Base-by-base conservation (phyloP, 2,113 vertebrate genomes). In the Percopsis transmontana region DNA sequence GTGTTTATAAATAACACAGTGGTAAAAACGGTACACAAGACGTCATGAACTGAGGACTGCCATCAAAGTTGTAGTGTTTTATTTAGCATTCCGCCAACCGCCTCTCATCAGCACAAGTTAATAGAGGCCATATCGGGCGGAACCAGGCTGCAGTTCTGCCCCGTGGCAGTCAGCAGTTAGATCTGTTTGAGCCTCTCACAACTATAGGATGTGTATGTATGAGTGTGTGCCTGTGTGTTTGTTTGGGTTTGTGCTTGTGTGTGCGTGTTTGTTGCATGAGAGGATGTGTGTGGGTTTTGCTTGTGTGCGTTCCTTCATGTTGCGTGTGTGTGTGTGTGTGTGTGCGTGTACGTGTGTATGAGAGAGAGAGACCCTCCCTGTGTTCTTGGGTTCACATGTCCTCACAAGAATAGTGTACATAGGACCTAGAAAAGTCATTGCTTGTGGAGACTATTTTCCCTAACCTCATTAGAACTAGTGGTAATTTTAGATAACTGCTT, bases 51-150 rank as follows among this genome's bases (percentile, higher is more conserved):
- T 20, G 3, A 53, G 48, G 47, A 58, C 42, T n/a, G 7, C 51
- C 53, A 54, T 62, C 38, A 63, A 70, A 60, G 61, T 62, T 55
- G 50, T 24, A 61, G 4, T 68, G 57, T 80, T 77, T 83, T 78
- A 72, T 82, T 83, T 84, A 58, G 66, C 23, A 59, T 77, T 81
- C 81, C 70, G 65, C 68, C 76, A 42, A 75, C 70, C 76, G 70
- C 41, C 40, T 44, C 77, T 72, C 72, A 87, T 87, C 72, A 77
- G 48, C 39, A 53, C 51, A 63, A 76, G 75, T 85, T 89, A 88
- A 90, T 82, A 75, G 88, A 76, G 77, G 77, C 73, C 61, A 62
- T 76, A 77, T 80, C 60, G 75, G 55, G 40, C 64, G 60, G 62
- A 41, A 55, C 70, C 73, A 78, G 71, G 60, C 66, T 66, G 57